phyloP scores from a whole-genome alignment of 1,140 invertebrate species.

The Mizuhopecten yessoensis region DNA sequence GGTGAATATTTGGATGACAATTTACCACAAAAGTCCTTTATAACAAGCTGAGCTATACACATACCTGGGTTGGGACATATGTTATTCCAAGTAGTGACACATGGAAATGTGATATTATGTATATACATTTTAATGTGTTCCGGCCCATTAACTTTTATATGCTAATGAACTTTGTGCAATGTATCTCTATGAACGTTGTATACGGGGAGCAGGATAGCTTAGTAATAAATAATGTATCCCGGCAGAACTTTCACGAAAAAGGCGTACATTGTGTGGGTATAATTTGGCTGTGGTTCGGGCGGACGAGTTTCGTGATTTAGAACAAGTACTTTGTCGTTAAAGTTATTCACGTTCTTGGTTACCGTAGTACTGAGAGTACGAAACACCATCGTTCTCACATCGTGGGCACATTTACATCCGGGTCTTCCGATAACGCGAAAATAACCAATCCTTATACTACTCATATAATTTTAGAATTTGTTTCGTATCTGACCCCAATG shows the following conservation, averaged over 20 bases:
- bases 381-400: too few species aligned
- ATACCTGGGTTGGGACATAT: not conserved
- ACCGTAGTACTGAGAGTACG: too few species aligned
- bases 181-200: not conserved
- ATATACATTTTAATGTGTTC: slow-evolving; percentile 6
- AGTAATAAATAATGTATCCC: not conserved
- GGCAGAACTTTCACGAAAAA: not conserved
- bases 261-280: not conserved
- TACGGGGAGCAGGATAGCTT: too few species aligned
- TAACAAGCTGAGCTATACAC: not conserved
- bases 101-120: not conserved
- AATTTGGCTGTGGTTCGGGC: too few species aligned
- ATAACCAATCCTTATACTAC: too few species aligned
- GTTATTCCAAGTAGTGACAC: not conserved
- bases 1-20: not conserved
- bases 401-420: too few species aligned
- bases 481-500: too few species aligned
- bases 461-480: too few species aligned
- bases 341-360: too few species aligned
- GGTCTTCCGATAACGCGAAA: too few species aligned
- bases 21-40: not conserved
- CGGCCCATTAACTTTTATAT: not conserved
- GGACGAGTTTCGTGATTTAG: too few species aligned
- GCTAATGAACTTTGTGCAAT: not conserved
- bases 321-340: too few species aligned